A percentile compares a stretch with the other conserved stretches of the same genome.
Conservation (phyloP, 2,888 invertebrate genomes). For the Petrolisthes cinctipes region DNA sequence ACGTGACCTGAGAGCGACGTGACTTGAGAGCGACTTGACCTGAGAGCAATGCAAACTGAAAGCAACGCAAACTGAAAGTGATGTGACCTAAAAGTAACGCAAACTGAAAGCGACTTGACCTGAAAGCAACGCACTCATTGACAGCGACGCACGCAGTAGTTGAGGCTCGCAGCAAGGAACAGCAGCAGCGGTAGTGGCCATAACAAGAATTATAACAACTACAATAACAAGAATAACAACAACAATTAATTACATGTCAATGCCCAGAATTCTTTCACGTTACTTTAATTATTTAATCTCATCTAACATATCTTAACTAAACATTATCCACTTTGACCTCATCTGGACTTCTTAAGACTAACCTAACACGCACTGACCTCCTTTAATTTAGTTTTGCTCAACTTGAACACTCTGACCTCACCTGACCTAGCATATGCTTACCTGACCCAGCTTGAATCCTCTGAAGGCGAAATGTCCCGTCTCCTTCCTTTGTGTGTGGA, state of each 20-base stretch:
- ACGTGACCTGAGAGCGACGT: no score
- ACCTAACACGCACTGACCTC: neutral
- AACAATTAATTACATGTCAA: no score
- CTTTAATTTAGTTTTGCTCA: neutral
- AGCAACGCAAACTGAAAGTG: no score
- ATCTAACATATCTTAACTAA: neutral
- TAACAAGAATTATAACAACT: neutral
- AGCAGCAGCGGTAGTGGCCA: neutral
- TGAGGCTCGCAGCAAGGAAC: no score
- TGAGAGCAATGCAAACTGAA: no score
- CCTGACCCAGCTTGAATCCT: slow-evolving; percentile 59
- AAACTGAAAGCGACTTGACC: no score
- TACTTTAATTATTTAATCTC: neutral
- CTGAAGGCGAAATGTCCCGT: slow-evolving; percentile 60
- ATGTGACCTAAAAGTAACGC: no score
- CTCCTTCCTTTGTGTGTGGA: neutral
- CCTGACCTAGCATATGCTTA: neutral
- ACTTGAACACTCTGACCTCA: neutral
- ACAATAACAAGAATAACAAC: neutral
- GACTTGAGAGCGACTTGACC: no score
- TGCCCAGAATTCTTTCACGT: no score
- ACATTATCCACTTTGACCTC: neutral
- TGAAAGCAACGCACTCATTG: no score
- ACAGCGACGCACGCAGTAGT: no score
- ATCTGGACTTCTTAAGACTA: neutral